These are phyloP conservation scores for Ectobius pallidus DNA, from an alignment of 2,888 invertebrate genomes.

Conservation along the genomic window DNA sequence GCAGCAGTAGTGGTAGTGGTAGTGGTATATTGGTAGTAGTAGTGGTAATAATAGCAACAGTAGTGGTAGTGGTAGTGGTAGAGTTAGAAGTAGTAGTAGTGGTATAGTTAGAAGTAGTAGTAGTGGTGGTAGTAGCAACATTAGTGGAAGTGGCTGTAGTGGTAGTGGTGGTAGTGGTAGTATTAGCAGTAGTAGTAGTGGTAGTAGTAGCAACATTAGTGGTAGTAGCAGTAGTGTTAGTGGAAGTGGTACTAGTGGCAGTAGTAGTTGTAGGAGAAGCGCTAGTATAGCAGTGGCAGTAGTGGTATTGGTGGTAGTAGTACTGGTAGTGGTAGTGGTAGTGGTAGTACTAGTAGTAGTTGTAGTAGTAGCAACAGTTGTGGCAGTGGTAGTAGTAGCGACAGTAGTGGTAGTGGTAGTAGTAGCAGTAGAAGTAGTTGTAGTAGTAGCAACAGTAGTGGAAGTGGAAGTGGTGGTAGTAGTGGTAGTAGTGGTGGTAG, in stretches of 20 bases:
- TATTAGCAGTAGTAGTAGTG: conserved; percentile 13
- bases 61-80: conserved; percentile 13
- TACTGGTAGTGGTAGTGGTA: conserved; percentile 7
- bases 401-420: background rate
- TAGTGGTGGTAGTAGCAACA: conserved; percentile 15
- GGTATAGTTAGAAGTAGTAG: conserved; percentile 15
- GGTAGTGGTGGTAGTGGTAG: conserved; percentile 5
- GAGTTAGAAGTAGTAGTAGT: conserved; percentile 8
- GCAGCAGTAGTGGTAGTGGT: conserved; percentile 9
- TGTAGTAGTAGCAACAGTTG: background rate
- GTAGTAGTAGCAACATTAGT: background rate
- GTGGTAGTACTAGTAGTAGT: background rate
- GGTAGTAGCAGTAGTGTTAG: background rate
- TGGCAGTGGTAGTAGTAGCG: background rate
- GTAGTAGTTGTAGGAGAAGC: background rate
- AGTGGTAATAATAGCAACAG: conserved; percentile 16
- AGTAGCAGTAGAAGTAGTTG: background rate
- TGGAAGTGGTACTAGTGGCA: background rate
- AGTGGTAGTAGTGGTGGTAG: background rate
- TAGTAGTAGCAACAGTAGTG: conserved; percentile 11
- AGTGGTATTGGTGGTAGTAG: background rate
- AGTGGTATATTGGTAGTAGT: conserved; percentile 19
- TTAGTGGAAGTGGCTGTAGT: conserved; percentile 14
- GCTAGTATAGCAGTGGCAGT: background rate
- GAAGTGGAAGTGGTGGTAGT: background rate